Conservation (phyloP, 1,140 invertebrate genomes). For the Pygmarrhopalites habei region DNA sequence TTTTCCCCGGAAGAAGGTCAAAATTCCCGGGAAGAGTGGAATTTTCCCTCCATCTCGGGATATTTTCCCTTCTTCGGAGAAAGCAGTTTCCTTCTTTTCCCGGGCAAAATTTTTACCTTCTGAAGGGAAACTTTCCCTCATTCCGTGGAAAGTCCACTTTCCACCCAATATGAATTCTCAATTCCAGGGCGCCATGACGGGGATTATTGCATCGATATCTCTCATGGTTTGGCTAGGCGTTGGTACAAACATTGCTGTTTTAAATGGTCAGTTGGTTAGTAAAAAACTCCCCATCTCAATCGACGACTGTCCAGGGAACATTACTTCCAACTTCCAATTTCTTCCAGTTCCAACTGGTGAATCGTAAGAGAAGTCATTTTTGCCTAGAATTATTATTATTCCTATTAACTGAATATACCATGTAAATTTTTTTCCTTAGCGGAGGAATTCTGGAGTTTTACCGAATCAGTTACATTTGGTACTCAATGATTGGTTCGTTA, state of each 20-base stretch:
- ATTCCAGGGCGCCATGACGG: conserved; percentile 56
- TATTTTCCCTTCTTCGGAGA: no score
- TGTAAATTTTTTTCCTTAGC: conserved; percentile 42
- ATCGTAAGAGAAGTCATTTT: background rate
- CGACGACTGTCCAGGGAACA: conserved; percentile 66
- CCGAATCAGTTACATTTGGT: conserved; percentile 66
- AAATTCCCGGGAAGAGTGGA: no score
- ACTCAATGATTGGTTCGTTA: conserved; percentile 49
- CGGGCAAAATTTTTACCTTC: no score
- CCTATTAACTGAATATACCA: background rate
- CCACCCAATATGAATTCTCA: background rate
- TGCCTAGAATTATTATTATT: background rate
- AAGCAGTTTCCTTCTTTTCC: no score
- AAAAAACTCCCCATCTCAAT: conserved; percentile 58
- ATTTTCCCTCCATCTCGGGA: no score
- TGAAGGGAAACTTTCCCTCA: no score
- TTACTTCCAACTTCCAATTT: background rate
- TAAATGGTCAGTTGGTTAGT: conserved; percentile 55
- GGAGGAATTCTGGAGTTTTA: conserved; percentile 49
- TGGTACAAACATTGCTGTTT: conserved; percentile 67
- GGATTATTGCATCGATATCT: conserved; percentile 58
- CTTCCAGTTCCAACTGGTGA: background rate
- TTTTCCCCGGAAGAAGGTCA: no score
- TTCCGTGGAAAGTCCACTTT: no score
- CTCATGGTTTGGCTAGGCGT: conserved; percentile 76